Evolutionary conservation across 1,140 invertebrate genomes (phyloP), one percentile per base, ranked within the genome.

Genomic region (Hermetia illucens): DNA sequence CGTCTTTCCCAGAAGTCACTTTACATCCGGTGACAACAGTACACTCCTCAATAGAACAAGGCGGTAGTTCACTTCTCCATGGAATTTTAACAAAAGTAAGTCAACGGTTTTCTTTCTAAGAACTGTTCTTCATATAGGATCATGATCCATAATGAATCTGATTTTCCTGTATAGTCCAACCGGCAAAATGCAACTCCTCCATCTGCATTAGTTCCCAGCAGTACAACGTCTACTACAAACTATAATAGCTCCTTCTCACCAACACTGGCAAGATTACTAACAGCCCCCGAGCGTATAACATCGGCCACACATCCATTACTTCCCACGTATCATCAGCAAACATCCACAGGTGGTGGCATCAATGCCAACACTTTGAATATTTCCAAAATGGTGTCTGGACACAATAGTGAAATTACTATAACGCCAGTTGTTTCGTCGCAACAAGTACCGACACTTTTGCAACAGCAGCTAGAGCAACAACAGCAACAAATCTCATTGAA

Each of bases 1-100:
- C 77, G 24, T 77, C 77, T 33, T 83, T 80, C 61, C 79, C 79
- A 1, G 79, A 83, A 53, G 80, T 83, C 19, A 82, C 79, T 2
- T 61, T 83, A 9, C 73, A 82, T 52, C 79, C 80, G 2, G 79
- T 83, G 36, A 46, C 53, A 5, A 51, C 52, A 3, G 53, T 60
- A n/a, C 55, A 61, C 29, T 41, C 44, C 41, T 29, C 58, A 48
- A n/a, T 47, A 24, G 49, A 58, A 39, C 65, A 65, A 37, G 67
- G 68, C 24, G 75, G 75, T n/a, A n/a, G n/a, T 46, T 82, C 79
- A 1, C 57, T 84, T 20, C 64, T 84, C 3, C 79, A 82, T 48
- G 78, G 78, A 16, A 82, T 82, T 42, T 61, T 84, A 13, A 82
- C 78, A 1, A 82, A 76, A 62, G 70, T 72, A 62, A n/a, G n/a